Evolutionary conservation across 1,140 invertebrate species (phyloP).

Genomic region (Tetramorium alpestre): DNA sequence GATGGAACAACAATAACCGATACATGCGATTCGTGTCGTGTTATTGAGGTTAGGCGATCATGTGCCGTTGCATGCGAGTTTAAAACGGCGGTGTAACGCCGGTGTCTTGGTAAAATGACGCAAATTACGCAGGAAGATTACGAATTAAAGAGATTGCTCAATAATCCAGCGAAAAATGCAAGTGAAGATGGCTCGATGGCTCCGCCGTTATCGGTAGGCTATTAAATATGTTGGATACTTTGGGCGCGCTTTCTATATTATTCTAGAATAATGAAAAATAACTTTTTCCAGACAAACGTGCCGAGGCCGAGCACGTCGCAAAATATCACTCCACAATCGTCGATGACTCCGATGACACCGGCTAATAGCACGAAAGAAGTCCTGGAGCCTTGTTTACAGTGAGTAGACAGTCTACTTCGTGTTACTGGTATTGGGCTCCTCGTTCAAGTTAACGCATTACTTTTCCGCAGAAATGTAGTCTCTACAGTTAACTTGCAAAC

Average conservation of each 20-base stretch:
- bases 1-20: too few species aligned
- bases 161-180: slow-evolving; percentile 78
- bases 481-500: slow-evolving; percentile 97
- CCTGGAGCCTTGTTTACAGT: slow-evolving; percentile 81
- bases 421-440: too few species aligned
- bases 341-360: slow-evolving; percentile 79
- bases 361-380: slow-evolving; percentile 76
- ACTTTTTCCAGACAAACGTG: slow-evolving; percentile 76
- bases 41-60: neutral
- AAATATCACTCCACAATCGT: slow-evolving; percentile 77
- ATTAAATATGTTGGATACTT: slow-evolving; percentile 37
- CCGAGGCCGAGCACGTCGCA: slow-evolving; percentile 79
- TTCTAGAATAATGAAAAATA: neutral
- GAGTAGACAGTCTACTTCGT: too few species aligned
- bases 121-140: slow-evolving; percentile 67
- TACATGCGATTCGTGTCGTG: neutral
- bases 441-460: neutral
- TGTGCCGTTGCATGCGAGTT: neutral
- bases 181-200: slow-evolving; percentile 80
- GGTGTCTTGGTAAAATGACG: slow-evolving; percentile 39
- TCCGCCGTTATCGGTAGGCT: slow-evolving; percentile 80
- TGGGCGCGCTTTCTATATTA: neutral
- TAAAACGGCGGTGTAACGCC: neutral
- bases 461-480: slow-evolving; percentile 93
- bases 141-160: slow-evolving; percentile 78